These are phyloP conservation scores for Stenchaetothrips biformis DNA, from an alignment of 2,888 invertebrate genomes.

Conservation along the genomic window DNA sequence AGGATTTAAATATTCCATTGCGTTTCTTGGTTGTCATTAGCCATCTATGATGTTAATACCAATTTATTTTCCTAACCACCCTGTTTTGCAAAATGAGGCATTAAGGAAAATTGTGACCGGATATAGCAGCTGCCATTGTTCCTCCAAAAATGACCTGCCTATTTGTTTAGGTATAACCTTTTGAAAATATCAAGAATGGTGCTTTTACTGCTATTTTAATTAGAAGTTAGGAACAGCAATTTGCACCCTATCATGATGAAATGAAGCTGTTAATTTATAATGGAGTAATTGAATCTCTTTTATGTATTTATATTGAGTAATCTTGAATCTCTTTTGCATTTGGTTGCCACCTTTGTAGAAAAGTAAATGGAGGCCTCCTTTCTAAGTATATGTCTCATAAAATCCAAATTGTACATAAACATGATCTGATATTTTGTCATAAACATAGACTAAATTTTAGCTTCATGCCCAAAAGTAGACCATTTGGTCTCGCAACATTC, in stretches of 20 bases:
- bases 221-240: not conserved
- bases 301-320: not conserved
- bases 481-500: no score
- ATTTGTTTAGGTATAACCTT: not conserved
- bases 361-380: not conserved
- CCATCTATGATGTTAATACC: not conserved
- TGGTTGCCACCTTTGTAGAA: not conserved
- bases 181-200: not conserved
- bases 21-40: not conserved
- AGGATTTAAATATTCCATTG: not conserved
- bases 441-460: not conserved
- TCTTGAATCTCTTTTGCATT: not conserved
- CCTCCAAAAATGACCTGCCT: no score
- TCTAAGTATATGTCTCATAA: not conserved
- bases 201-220: not conserved
- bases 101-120: not conserved
- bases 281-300: not conserved
- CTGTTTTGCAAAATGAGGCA: not conserved
- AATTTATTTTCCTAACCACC: slow-evolving; percentile 2
- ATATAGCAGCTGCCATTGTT: not conserved
- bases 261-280: not conserved
- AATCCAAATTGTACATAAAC: not conserved
- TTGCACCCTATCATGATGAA: not conserved
- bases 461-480: not conserved
- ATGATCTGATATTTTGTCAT: not conserved